Base-by-base conservation (phyloP, 2,797 vertebrate species). In the Trachurus trachurus region DNA sequence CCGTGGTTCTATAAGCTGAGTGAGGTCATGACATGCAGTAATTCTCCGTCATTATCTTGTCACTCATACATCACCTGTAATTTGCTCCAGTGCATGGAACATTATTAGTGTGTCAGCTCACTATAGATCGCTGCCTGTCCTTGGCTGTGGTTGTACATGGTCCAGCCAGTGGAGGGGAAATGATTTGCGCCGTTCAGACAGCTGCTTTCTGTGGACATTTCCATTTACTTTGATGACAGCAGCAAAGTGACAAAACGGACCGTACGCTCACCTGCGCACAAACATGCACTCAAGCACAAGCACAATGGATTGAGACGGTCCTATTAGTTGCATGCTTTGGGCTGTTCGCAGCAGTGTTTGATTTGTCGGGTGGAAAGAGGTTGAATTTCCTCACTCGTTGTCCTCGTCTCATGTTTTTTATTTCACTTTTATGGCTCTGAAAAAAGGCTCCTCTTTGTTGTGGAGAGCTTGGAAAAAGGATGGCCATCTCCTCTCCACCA, bases 151-250 rank as follows among this genome's bases (percentile, higher is more conserved):
- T 57, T 22, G 9, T 22, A 8, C 13, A 9, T 61, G 76, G 80
- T 52, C 53, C 17, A 74, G 8, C 60, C 62, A 26, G 13, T 29
- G 42, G 8, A 34, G 49, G 11, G 53, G 42, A 67, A 71, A 68
- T 15, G 19, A 71, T 70, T 57, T 44, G 19, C 54, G 3, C 0
- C 47, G 63, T 61, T 70, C 44, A 44, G 21, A 21, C 26, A 21
- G 29, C 66, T 40, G 10, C 71, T 69, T 54, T 71, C 64, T 78
- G 39, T 78, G 44, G 57, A 79, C 70, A 56, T 82, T 84, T 82
- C 47, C 56, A 84, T 82, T 80, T 76, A 74, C 50, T 79, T 63
- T 42, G 34, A 76, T 81, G 75, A 74, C 74, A 31, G 57, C 52
- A 31, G 34, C 57, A 61, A 76, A 75, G 34, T 54, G 61, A 67